A percentile compares a stretch with the other conserved stretches of the same genome.
Conservation (phyloP, 1,140 invertebrate genomes). For the Drosophila ironensis region DNA sequence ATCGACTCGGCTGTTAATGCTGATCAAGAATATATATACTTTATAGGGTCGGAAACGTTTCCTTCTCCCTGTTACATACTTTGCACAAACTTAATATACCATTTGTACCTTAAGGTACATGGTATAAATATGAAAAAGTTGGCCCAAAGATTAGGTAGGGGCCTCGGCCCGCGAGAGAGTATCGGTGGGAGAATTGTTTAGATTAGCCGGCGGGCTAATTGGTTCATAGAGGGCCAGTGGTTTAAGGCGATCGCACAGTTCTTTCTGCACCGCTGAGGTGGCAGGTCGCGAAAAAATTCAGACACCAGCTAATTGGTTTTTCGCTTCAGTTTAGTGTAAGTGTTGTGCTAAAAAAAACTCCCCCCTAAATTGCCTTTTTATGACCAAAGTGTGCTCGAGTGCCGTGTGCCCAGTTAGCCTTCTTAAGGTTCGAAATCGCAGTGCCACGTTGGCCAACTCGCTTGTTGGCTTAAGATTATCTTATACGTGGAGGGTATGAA, state of each 20-base stretch:
- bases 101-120: no score
- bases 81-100: no score
- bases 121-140: conserved; percentile 15
- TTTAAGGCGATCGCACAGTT: conserved; percentile 62
- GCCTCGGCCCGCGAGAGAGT: conserved; percentile 1
- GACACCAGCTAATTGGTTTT: not conserved
- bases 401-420: no score
- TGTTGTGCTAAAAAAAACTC: not conserved
- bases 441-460: conserved; percentile 26
- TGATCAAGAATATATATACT: no score
- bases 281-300: conserved; percentile 57
- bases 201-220: conserved; percentile 70
- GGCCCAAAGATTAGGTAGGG: conserved; percentile 51
- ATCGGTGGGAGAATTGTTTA: conserved; percentile 48
- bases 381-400: not conserved
- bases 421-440: not conserved
- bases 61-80: no score
- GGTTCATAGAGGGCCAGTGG: conserved; percentile 54
- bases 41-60: no score
- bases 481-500: conserved; percentile 35
- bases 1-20: no score
- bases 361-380: not conserved
- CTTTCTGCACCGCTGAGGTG: conserved; percentile 51
- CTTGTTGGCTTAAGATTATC: conserved; percentile 27
- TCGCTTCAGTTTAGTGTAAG: conserved; percentile 30